phyloP scores from a whole-genome alignment of 2,888 invertebrate species.

The Leptinotarsa juncta region DNA sequence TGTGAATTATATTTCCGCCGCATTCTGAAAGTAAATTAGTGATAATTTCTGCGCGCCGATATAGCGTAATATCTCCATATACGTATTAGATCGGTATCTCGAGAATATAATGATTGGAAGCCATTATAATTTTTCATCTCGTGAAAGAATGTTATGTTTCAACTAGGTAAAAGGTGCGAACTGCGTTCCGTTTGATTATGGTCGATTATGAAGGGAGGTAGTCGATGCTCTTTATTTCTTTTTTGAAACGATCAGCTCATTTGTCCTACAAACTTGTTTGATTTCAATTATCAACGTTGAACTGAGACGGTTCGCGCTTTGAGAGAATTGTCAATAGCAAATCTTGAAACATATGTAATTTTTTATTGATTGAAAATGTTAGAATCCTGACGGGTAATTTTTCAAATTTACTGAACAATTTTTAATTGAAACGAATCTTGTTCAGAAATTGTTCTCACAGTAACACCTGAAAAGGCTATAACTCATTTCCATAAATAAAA shows the following conservation, averaged over 20 bases:
- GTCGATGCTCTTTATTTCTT: background rate
- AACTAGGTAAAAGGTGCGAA: slow-evolving; percentile 35
- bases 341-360: too few relatives aligned
- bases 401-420: too few relatives aligned
- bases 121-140: slow-evolving; percentile 39
- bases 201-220: background rate
- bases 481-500: too few relatives aligned
- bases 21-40: slow-evolving; percentile 28
- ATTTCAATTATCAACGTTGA: too few relatives aligned
- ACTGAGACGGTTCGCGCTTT: too few relatives aligned
- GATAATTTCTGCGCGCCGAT: slow-evolving; percentile 31
- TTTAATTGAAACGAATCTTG: too few relatives aligned
- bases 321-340: too few relatives aligned
- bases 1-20: slow-evolving; percentile 26
- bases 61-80: slow-evolving; percentile 31
- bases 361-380: too few relatives aligned
- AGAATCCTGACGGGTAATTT: too few relatives aligned
- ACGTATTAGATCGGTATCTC: slow-evolving; percentile 34
- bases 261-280: background rate
- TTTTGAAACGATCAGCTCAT: too few relatives aligned
- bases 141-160: slow-evolving; percentile 38
- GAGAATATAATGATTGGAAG: slow-evolving; percentile 38
- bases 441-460: too few relatives aligned
- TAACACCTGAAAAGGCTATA: too few relatives aligned
- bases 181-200: background rate